Conservation (phyloP, 2,797 vertebrate species). For the Phrynocephalus forsythii region DNA sequence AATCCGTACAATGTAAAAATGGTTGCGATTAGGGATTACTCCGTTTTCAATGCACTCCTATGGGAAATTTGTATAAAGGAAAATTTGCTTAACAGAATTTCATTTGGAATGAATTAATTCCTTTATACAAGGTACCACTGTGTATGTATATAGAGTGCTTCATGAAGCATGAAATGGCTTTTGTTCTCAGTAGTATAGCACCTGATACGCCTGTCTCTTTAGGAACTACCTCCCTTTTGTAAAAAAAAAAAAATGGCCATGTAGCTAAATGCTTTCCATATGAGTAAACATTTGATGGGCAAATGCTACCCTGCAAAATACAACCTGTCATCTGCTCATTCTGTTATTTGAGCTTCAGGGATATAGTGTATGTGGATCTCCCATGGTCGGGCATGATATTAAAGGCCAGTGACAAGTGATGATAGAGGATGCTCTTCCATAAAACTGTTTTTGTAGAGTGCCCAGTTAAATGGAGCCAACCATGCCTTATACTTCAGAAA, state of each 20-base stretch:
- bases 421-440: not conserved
- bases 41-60: too few species aligned
- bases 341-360: not conserved
- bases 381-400: not conserved
- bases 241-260: not conserved
- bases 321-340: not conserved
- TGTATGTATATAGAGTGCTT: not conserved
- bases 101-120: too few species aligned
- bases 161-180: not conserved
- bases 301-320: conserved; percentile 7
- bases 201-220: not conserved
- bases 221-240: not conserved
- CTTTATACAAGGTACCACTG: too few species aligned
- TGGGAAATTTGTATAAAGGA: too few species aligned
- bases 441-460: not conserved
- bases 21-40: too few species aligned
- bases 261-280: not conserved
- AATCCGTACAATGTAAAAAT: too few species aligned
- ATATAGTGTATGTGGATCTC: not conserved
- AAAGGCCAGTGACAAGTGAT: not conserved
- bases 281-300: not conserved
- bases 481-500: not conserved
- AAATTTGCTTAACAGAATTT: too few species aligned
- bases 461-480: not conserved
- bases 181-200: not conserved